phyloP scores from a whole-genome alignment of 2,113 vertebrate genomes.

The Typhlomys cinereus region DNA sequence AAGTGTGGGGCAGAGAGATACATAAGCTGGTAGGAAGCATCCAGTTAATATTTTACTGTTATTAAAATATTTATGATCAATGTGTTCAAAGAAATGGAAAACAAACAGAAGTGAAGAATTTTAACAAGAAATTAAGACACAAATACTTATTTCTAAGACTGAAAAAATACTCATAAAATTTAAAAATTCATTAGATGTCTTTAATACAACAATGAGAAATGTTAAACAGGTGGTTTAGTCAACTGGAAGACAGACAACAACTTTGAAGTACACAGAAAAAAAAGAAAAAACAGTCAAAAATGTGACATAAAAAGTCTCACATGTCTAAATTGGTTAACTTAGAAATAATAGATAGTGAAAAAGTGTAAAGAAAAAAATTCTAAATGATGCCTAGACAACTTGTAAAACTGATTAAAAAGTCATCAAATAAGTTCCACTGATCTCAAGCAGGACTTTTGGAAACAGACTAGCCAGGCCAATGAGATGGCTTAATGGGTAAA shows the following conservation, averaged over 20 bases:
- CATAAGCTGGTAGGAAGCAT: neutral
- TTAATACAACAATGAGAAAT: neutral
- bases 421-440: neutral
- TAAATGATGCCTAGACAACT: neutral
- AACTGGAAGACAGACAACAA: neutral
- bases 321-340: neutral
- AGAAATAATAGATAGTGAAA: neutral
- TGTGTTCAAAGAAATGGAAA: neutral
- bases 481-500: too few relatives aligned
- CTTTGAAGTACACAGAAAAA: neutral
- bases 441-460: neutral
- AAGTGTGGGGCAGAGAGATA: neutral
- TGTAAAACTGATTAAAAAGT: neutral
- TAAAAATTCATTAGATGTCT: neutral
- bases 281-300: neutral
- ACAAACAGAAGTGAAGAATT: slow-evolving; percentile 7
- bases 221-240: neutral
- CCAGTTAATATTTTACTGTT: slow-evolving; percentile 26
- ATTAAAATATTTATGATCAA: slow-evolving; percentile 37
- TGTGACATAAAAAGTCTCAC: neutral
- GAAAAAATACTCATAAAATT: slow-evolving; percentile 16
- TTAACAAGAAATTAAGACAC: neutral
- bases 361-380: neutral
- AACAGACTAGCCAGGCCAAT: too few relatives aligned
- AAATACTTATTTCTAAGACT: neutral